A percentile compares a stretch with the other conserved stretches of the same genome.
Evolutionary conservation across 2,113 vertebrate genomes (phyloP).

Genomic region (Tenrec ecaudatus): DNA sequence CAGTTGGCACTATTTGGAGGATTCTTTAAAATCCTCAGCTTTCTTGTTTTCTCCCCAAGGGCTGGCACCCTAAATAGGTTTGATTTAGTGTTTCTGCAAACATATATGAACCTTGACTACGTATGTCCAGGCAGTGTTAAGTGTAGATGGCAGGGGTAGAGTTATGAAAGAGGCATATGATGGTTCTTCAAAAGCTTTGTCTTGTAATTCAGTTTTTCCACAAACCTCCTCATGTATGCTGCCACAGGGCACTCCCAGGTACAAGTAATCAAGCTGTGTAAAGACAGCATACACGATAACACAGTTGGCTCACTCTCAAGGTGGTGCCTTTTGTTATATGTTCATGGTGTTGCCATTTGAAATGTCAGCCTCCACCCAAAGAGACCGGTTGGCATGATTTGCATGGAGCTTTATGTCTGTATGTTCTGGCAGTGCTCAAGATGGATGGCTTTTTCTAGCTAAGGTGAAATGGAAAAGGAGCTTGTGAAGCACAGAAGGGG

Average conservation of each 20-base stretch:
- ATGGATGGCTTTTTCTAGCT: not conserved
- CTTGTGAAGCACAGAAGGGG: too few species aligned
- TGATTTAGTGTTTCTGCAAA: conserved; percentile 12
- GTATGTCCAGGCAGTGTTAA: not conserved
- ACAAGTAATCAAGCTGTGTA: not conserved
- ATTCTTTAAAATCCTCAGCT: not conserved
- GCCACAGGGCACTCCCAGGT: not conserved
- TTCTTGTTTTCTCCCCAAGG: conserved; percentile 26
- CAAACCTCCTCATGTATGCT: too few species aligned
- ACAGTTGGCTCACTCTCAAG: not conserved
- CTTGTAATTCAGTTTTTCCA: too few species aligned
- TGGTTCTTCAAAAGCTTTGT: too few species aligned
- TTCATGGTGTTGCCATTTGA: not conserved
- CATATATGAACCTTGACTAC: not conserved
- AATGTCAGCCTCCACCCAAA: not conserved
- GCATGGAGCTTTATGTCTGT: not conserved
- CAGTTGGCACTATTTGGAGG: too few species aligned
- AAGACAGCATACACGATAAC: not conserved
- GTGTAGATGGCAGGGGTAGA: not conserved
- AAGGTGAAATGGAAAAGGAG: not conserved
- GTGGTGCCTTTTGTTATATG: not conserved
- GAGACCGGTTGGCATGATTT: not conserved
- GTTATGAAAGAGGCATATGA: not conserved
- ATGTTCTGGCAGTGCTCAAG: not conserved
- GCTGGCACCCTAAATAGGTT: not conserved